Evolutionary conservation across 2,113 vertebrate genomes (phyloP).

Genomic region (Nansenia antarctica): DNA sequence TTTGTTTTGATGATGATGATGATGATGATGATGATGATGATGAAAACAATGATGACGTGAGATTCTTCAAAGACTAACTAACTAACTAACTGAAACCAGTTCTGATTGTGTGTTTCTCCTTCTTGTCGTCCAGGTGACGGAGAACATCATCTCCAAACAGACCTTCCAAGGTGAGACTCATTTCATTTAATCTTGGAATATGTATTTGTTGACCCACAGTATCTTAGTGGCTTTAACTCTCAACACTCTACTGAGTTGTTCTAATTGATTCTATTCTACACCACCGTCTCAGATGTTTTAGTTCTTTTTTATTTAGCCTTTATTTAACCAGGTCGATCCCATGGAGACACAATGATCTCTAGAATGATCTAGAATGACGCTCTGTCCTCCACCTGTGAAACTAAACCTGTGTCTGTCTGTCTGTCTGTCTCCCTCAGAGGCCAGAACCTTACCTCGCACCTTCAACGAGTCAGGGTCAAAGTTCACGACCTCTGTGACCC

Average conservation of each 20-base stretch:
- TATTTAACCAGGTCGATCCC: too few species aligned
- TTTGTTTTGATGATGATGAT: background rate
- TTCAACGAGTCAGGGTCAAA: conserved; percentile 75
- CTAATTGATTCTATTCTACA: too few species aligned
- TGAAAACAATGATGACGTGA: background rate
- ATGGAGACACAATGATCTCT: too few species aligned
- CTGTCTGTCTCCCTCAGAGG: conserved; percentile 53
- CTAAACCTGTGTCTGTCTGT: conserved; percentile 1
- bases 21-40: background rate
- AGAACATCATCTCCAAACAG: conserved; percentile 76
- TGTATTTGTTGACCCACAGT: background rate
- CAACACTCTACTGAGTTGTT: too few species aligned
- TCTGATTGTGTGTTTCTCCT: accelerated
- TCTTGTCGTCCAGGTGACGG: conserved; percentile 74
- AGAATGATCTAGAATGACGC: too few species aligned
- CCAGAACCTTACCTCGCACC: conserved; percentile 69
- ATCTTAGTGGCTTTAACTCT: too few species aligned
- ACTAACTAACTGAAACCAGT: background rate
- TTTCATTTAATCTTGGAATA: background rate
- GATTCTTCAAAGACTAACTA: background rate
- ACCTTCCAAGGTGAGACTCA: conserved; percentile 75
- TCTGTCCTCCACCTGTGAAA: too few species aligned
- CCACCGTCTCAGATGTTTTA: too few species aligned
- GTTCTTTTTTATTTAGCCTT: too few species aligned
- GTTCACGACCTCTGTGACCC: conserved; percentile 67